Conservation (phyloP, 30 jellyfish, hydroid and myxozoan genomes). For the Cassiopea andromeda region DNA sequence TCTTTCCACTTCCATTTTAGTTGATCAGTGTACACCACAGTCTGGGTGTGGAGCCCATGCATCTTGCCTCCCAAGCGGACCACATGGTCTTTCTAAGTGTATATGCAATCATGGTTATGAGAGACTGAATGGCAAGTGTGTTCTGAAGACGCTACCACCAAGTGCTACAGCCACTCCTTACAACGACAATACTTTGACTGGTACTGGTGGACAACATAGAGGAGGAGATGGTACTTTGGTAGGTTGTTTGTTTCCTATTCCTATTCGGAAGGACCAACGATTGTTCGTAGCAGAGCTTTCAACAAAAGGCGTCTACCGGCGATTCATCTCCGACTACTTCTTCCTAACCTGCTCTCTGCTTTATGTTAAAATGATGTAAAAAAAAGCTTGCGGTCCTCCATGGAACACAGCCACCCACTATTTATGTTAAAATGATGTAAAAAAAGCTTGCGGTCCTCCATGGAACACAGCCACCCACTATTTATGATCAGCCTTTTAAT, state of each 20-base stretch:
- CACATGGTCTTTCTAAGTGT: constrained; percentile 57
- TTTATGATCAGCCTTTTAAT: background rate
- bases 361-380: no score
- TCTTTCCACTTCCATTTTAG: constrained; percentile 13
- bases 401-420: background rate
- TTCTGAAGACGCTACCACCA: background rate
- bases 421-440: no score
- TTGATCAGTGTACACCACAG: constrained; percentile 69
- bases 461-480: background rate
- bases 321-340: no score
- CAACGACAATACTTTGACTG: constrained; percentile 15
- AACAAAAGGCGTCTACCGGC: background rate
- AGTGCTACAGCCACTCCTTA: background rate
- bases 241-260: background rate
- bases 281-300: background rate
- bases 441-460: background rate
- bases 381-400: background rate
- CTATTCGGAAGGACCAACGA: background rate
- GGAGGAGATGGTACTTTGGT: constrained; percentile 46
- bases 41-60: constrained; percentile 73
- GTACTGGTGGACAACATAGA: constrained; percentile 50
- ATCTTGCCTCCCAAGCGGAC: constrained; percentile 62
- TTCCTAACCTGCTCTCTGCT: no score
- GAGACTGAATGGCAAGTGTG: constrained; percentile 36
- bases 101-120: constrained; percentile 53